Evolutionary conservation across 2,888 invertebrate species (phyloP).

Genomic region (Hirtodrosophila confusa): DNA sequence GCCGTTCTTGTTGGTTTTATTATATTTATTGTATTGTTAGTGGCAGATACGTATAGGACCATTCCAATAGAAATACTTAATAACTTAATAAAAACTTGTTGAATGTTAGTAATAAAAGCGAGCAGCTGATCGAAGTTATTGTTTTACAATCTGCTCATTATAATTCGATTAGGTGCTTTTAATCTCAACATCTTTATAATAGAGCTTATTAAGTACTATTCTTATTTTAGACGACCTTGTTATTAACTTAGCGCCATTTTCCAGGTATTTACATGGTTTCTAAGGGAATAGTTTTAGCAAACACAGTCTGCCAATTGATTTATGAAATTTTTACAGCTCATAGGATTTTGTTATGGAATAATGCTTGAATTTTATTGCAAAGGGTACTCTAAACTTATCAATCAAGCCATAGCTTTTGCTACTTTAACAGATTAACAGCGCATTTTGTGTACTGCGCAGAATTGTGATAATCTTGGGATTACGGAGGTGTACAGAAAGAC

Average conservation of each 20-base stretch:
- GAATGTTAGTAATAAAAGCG: not conserved
- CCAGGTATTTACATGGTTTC: not conserved
- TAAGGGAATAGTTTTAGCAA: no score
- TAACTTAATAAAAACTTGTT: no score
- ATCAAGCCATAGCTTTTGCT: not conserved
- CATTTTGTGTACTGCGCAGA: conserved; percentile 18
- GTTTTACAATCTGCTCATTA: conserved; percentile 31
- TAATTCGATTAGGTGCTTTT: conserved; percentile 29
- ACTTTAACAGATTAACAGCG: conserved; percentile 10
- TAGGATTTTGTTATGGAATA: conserved; percentile 30
- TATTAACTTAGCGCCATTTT: conserved; percentile 23
- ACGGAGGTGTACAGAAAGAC: not conserved
- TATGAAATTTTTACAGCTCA: conserved; percentile 24
- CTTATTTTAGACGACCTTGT: conserved; percentile 28
- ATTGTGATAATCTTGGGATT: not conserved
- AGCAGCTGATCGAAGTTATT: conserved; percentile 17
- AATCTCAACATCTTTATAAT: conserved; percentile 51
- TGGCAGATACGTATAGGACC: not conserved
- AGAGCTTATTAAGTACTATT: conserved; percentile 22
- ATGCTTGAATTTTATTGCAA: conserved; percentile 14
- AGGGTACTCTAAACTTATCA: conserved; percentile 28
- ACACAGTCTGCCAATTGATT: conserved; percentile 12
- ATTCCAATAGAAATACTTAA: no score
- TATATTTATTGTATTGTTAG: not conserved
- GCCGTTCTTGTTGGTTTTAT: no score